Base-by-base conservation (phyloP, 2,797 vertebrate genomes). In the Neosilurus mollespiculum region DNA sequence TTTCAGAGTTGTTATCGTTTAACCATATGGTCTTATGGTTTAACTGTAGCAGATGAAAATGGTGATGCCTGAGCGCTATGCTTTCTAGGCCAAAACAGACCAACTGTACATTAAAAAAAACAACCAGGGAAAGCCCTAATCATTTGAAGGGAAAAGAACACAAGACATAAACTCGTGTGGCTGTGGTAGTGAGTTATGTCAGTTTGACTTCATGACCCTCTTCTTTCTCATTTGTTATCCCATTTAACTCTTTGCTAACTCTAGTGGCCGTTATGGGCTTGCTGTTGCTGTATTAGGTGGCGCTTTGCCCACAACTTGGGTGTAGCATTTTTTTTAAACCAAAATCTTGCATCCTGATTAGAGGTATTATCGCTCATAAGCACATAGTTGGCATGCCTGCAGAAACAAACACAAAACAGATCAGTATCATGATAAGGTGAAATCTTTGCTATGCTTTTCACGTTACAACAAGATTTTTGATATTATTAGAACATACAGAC, bases 221-320 rank as follows among this genome's bases (percentile, higher is more conserved):
- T 37, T 53, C 12, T 26, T 53, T 72, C 53, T 54, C 15, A 18
- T 54, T 54, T 18, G 24, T 18, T n/a, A 30, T 72, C n/a, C 14
- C 26, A 3, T 75, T 34, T 11, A 56, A 75, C 12, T 54, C 4
- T 9, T 22, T 75, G 15, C 3, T 2, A n/a, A n/a, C n/a, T n/a
- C n/a, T 12, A 56, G 16, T 75, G 16, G 24, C 4, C 9, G 34
- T 75, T 49, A 15, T 69, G 64, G 30, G 15, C n/a, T 64, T 79
- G 77, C 65, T 69, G 7, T 66, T 66, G 58, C 67, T 34, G 10
- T 66, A 51, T 84, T 65, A 81, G 78, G 54, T 51, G 78, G 62
- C 69, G 9, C 16, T 73, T 9, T 73, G 43, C 30, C n/a, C 7
- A 34, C 37, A 0, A 34, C n/a, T 7, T 51, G 26, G 1, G 67